phyloP scores from a whole-genome alignment of 2,113 vertebrate genomes.

The Periophthalmus modestus region DNA sequence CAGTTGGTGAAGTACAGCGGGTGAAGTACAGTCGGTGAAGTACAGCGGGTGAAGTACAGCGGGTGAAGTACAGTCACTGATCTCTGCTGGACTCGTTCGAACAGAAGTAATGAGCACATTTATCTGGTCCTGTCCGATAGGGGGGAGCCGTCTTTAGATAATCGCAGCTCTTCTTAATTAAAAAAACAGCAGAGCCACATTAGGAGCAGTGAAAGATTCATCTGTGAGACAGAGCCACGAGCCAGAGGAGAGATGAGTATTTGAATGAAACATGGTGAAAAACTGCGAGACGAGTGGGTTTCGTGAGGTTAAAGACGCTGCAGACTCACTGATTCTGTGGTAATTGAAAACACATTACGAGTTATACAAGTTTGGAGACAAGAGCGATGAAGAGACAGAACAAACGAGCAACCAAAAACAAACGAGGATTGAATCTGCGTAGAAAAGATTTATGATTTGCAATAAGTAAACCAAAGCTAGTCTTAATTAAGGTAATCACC shows the following conservation, averaged over 20 bases:
- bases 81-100: slow-evolving; percentile 22
- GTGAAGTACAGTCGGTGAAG: too few species aligned
- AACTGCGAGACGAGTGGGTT: neutral
- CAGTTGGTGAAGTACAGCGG: too few species aligned
- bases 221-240: slow-evolving; percentile 4
- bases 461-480: too few species aligned
- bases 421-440: too few species aligned
- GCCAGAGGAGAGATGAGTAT: neutral
- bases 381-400: too few species aligned
- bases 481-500: too few species aligned
- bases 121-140: slow-evolving; percentile 36
- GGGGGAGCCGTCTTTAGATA: slow-evolving; percentile 29
- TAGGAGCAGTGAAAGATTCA: slow-evolving; percentile 1
- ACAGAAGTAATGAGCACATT: slow-evolving; percentile 44
- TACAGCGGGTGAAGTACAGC: too few species aligned
- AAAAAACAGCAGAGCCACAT: slow-evolving; percentile 24
- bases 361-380: too few species aligned
- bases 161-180: slow-evolving; percentile 23
- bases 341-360: neutral
- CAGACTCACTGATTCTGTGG: neutral
- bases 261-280: neutral
- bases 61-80: too few species aligned
- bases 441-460: too few species aligned
- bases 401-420: too few species aligned
- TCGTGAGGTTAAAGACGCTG: neutral